Evolutionary conservation across 92 coral and sea anemone species (phyloP), one percentile per base, ranked within the genome.

Genomic region (Bergia sp.): DNA sequence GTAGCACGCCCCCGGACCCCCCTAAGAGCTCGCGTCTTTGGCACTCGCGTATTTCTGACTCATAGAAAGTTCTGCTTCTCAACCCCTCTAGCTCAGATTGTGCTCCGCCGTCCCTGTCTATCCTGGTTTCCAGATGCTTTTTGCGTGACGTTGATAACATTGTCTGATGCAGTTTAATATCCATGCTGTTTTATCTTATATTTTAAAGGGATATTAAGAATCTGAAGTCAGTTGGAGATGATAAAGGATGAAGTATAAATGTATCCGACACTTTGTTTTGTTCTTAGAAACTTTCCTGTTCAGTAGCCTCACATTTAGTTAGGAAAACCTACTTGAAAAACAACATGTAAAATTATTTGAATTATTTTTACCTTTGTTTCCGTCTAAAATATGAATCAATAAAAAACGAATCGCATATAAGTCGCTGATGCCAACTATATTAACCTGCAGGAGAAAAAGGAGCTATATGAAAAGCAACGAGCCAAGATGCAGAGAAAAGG

Each of bases 401-500:
- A 0, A 20, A 18, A 61, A 57, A 16, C 20, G 65, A 57, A 39
- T 39, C 7, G 20, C 43, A 2, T 16, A 40, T 7, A 29, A 2
- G 53, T 41, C 53, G n/a, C 29, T 76, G 23, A 80, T 57, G 21
- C 21, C 40, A 89, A 41, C 47, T 55, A 8, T 87, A 65, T 38
- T 64, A 12, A 40, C 41, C 89, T 91, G 72, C 92, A 97, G 99
- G 98, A 97, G 78, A 97, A 96, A 76, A 94, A 97, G 92, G 91
- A 93, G 75, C 47, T 91, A 69, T 97, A 91, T 86, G 92, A 97
- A 3, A 87, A 91, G 74, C 99, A 97, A 83, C 93, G 93, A 73
- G 87, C 82, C 55, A 92, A 91, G 90, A 97, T 97, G 99, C 91
- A 96, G 92, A 95, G 95, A 88, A 77, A 96, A 65, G 93, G 96